Evolutionary conservation across 2,113 vertebrate genomes (phyloP), one percentile per base, ranked within the genome.

Genomic region (Heterotis niloticus): DNA sequence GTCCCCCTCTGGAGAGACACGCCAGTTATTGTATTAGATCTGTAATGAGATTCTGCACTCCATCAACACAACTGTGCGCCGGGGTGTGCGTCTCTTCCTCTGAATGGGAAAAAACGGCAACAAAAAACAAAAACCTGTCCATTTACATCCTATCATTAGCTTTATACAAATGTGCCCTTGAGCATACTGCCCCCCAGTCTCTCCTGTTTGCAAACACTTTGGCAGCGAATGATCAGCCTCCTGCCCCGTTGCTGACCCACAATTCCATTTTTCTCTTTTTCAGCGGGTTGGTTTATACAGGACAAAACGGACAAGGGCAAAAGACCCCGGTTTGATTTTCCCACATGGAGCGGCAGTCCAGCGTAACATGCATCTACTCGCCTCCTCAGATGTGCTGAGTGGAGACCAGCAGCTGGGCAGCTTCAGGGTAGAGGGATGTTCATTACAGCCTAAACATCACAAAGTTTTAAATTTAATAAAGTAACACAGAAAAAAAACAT

Each of bases 21-120:
- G 94, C 90, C 94, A 94, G 92, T 97, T 98, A 97, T 97, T 98
- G 94, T 96, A 94, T 98, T 98, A 98, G 93, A 92, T 95, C 92
- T 91, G 93, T 98, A 96, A 98, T 98, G 94, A 98, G 95, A 97
- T 96, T 98, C 94, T 92, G 93, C 90, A 91, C 92, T 94, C 91
- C 83, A 86, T 92, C 91, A 92, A 94, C 93, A 91, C 84, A 88
- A 91, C 89, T 82, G 87, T 77, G 80, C 80, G 83, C 71, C 81
- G 81, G 83, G 68, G 11, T 82, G 71, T 85, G 86, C 73, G 88
- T 87, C 85, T 91, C 84, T 90, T 88, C 88, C 92, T 87, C 92
- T 88, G 90, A 87, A 86, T 88, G 88, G 91, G 93, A 94, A 74
- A 72, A 74, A 74, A 44, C 2, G 34, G 3, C 34, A 7, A 44